These are phyloP conservation scores for Neoitamus cyanurus DNA, from an alignment of 2,888 invertebrate genomes.

Conservation along the genomic window DNA sequence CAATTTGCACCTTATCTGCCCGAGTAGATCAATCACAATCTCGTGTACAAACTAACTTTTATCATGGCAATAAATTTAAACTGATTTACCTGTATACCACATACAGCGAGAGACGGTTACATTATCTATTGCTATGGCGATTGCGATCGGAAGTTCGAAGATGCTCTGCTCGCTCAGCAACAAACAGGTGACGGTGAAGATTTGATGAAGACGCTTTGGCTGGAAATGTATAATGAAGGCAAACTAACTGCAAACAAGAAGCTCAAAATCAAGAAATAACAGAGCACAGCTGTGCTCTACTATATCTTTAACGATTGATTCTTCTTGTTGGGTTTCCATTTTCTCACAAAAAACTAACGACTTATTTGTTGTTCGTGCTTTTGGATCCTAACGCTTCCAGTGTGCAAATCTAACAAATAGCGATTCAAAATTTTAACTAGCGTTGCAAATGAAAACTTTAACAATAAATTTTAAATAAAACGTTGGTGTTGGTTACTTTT, in stretches of 20 bases:
- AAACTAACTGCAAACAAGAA: constrained; percentile 13
- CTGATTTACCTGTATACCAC: constrained; percentile 46
- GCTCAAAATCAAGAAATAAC: constrained; percentile 12
- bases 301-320: not conserved
- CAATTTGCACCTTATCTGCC: not conserved
- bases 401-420: not conserved
- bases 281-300: not conserved
- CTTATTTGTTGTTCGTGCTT: not conserved
- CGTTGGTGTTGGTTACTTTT: not conserved
- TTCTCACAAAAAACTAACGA: not conserved
- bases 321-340: not conserved
- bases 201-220: constrained; percentile 67
- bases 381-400: not conserved
- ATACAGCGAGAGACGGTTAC: constrained; percentile 66
- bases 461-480: constrained; percentile 16
- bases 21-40: not conserved
- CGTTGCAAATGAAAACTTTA: not conserved
- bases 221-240: constrained; percentile 66
- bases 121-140: constrained; percentile 67
- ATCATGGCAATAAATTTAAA: not conserved
- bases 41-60: constrained; percentile 17
- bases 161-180: constrained; percentile 64
- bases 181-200: constrained; percentile 67
- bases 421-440: not conserved
- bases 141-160: constrained; percentile 66